These are phyloP conservation scores for Mesocricetus auratus DNA, from an alignment of 2,113 vertebrate species.

Conservation along the genomic window DNA sequence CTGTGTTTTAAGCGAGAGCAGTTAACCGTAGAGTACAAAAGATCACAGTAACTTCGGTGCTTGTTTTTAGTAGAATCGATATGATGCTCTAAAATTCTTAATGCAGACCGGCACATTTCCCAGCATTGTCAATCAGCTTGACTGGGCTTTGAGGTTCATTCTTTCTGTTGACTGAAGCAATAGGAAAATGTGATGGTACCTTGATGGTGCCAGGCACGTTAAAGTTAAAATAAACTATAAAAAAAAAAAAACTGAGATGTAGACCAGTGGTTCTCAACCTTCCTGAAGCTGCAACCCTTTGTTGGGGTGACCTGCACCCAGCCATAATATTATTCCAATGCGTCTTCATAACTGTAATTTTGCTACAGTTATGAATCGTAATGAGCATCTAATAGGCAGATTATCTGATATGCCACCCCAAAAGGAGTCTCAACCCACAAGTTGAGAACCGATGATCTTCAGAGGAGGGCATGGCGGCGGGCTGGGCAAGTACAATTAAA, in stretches of 20 bases:
- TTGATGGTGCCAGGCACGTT: neutral
- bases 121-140: neutral
- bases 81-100: neutral
- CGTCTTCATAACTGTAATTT: neutral
- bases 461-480: constrained; percentile 11
- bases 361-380: neutral
- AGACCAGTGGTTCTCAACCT: neutral
- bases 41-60: neutral
- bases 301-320: neutral
- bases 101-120: neutral
- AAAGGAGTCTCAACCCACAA: neutral
- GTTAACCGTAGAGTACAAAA: neutral
- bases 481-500: neutral
- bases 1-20: neutral
- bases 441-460: neutral
- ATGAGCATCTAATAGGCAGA: neutral
- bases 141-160: neutral
- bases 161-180: neutral
- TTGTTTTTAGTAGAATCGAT: neutral
- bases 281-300: neutral
- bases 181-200: neutral
- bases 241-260: neutral
- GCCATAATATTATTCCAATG: too few relatives aligned
- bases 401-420: neutral
- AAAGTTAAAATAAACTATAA: neutral